Evolutionary conservation across 1,140 invertebrate genomes (phyloP).

Genomic region (Samia ricini): DNA sequence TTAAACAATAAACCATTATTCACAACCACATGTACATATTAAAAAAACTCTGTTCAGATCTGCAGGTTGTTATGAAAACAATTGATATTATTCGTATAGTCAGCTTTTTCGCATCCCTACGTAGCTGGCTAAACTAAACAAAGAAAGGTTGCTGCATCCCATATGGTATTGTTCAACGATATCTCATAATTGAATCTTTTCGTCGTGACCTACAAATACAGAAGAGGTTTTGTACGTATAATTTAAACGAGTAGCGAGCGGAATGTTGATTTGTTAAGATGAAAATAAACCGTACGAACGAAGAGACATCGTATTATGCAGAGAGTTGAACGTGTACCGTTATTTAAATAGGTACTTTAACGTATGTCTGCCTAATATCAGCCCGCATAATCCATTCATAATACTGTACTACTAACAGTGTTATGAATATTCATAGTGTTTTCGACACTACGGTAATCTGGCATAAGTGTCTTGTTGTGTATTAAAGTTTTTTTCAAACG

Average conservation of each 20-base stretch:
- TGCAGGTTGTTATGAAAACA: conserved; percentile 42
- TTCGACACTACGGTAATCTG: conserved; percentile 23
- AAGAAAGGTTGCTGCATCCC: conserved; percentile 48
- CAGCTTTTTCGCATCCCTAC: conserved; percentile 47
- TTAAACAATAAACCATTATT: too few species aligned
- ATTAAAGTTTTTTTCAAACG: conserved; percentile 27
- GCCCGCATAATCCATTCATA: conserved; percentile 28
- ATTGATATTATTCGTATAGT: conserved; percentile 24
- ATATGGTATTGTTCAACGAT: conserved; percentile 53
- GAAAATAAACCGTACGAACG: conserved; percentile 6
- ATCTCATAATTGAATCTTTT: conserved; percentile 68
- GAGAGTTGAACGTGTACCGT: background rate
- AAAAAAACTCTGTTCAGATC: too few species aligned
- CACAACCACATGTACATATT: too few species aligned
- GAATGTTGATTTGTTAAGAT: background rate
- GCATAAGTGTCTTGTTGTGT: conserved; percentile 28
- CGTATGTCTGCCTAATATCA: conserved; percentile 4
- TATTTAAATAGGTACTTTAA: conserved; percentile 3
- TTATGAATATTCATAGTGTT: conserved; percentile 35
- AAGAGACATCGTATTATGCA: background rate
- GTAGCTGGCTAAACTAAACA: conserved; percentile 54
- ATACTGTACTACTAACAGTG: conserved; percentile 20
- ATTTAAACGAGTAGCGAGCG: conserved; percentile 6
- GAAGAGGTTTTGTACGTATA: conserved; percentile 16
- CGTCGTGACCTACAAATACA: conserved; percentile 40